A percentile compares a stretch with the other conserved stretches of the same genome.
phyloP scores from a whole-genome alignment of 1,140 invertebrate species.

The Brachionus rubens region DNA sequence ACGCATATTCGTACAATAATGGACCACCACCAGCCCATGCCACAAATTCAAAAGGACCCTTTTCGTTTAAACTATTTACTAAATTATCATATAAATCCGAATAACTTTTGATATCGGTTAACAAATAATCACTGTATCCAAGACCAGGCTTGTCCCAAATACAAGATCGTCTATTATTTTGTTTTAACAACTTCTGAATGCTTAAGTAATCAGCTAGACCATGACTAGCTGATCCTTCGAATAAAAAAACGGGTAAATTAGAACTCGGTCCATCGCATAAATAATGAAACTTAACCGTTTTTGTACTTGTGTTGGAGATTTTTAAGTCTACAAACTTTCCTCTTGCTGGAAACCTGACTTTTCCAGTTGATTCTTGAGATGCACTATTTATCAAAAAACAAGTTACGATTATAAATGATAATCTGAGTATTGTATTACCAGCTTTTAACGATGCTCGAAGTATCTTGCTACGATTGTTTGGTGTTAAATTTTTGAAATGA shows the following conservation, averaged over 20 bases:
- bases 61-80: background rate
- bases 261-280: conserved; percentile 9
- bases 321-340: conserved; percentile 22
- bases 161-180: conserved; percentile 36
- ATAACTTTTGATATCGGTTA: conserved; percentile 14
- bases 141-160: conserved; percentile 42
- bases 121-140: conserved; percentile 41
- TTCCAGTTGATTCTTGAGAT: background rate
- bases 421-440: background rate
- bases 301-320: background rate
- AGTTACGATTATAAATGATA: background rate
- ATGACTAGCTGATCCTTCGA: conserved; percentile 36
- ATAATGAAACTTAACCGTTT: conserved; percentile 37
- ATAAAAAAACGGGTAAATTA: conserved; percentile 6
- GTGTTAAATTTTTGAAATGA: background rate
- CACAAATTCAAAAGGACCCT: background rate
- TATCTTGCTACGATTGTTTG: background rate
- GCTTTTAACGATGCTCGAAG: background rate
- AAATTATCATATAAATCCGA: conserved; percentile 7
- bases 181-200: background rate
- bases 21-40: conserved; percentile 30
- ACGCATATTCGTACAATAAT: conserved; percentile 37
- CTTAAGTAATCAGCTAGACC: conserved; percentile 30
- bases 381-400: conserved; percentile 21
- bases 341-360: conserved; percentile 18